phyloP scores from a whole-genome alignment of 2,888 invertebrate genomes.

The Drosophila prolongata region DNA sequence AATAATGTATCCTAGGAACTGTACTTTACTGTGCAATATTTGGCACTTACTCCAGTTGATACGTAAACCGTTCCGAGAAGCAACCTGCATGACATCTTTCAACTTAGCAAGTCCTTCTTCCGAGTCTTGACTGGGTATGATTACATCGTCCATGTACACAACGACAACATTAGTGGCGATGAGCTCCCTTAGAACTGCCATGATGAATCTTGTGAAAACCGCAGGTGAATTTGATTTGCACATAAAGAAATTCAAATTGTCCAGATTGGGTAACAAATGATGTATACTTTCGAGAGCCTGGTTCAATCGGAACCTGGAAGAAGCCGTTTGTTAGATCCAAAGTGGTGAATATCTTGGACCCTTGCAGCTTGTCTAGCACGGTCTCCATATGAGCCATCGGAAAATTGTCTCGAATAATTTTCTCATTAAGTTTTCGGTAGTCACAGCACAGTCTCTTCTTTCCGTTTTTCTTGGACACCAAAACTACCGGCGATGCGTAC shows the following conservation, averaged over 20 bases:
- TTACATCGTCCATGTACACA: conserved; percentile 6
- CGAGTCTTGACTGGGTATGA: background rate
- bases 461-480: background rate
- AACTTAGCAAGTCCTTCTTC: background rate
- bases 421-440: too few relatives aligned
- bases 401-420: background rate
- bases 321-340: conserved; percentile 1
- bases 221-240: background rate
- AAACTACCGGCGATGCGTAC: too few relatives aligned
- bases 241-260: conserved; percentile 1
- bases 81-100: background rate
- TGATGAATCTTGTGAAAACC: background rate
- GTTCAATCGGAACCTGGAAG: background rate
- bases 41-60: background rate
- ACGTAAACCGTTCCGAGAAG: background rate
- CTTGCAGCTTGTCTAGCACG: background rate
- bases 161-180: conserved; percentile 3
- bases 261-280: conserved; percentile 1
- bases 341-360: background rate
- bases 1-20: background rate
- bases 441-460: too few relatives aligned
- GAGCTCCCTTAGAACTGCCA: too few relatives aligned
- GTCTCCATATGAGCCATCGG: background rate
- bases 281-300: background rate
- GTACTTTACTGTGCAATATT: background rate